Evolutionary conservation across 2,113 vertebrate genomes (phyloP).

Genomic region (Pseudonaja textilis): DNA sequence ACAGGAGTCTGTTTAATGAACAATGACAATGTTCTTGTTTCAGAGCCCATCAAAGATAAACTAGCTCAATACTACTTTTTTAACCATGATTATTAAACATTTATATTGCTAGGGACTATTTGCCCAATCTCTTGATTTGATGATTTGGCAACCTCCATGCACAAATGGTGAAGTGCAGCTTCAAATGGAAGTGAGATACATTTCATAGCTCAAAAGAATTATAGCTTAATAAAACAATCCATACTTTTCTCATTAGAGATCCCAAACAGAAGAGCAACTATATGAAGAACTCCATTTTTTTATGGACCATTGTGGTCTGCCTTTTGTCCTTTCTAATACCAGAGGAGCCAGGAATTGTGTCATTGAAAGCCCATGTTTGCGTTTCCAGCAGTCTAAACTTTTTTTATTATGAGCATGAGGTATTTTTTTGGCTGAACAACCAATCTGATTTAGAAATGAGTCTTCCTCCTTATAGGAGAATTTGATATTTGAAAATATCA

Average conservation of each 20-base stretch:
- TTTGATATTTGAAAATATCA: background rate
- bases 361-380: slow-evolving; percentile 13
- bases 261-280: slow-evolving; percentile 3
- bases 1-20: background rate
- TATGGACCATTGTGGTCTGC: slow-evolving; percentile 3
- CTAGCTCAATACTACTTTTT: background rate
- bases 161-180: background rate
- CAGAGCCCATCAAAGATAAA: fast-evolving
- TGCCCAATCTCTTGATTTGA: fast-evolving
- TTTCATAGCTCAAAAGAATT: background rate
- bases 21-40: background rate
- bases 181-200: background rate
- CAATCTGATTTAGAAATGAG: fast-evolving
- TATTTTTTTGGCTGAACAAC: background rate
- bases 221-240: background rate
- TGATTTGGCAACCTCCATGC: background rate
- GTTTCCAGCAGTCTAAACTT: slow-evolving; percentile 11
- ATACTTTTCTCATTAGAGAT: background rate
- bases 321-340: slow-evolving; percentile 12
- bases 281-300: background rate
- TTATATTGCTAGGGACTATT: background rate
- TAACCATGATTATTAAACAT: background rate
- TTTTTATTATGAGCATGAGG: background rate
- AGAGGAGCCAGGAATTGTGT: slow-evolving; percentile 38
- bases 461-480: background rate